A percentile compares a stretch with the other conserved stretches of the same genome.
phyloP scores from a whole-genome alignment of 2,888 invertebrate genomes.

The Bembecia ichneumoniformis region DNA sequence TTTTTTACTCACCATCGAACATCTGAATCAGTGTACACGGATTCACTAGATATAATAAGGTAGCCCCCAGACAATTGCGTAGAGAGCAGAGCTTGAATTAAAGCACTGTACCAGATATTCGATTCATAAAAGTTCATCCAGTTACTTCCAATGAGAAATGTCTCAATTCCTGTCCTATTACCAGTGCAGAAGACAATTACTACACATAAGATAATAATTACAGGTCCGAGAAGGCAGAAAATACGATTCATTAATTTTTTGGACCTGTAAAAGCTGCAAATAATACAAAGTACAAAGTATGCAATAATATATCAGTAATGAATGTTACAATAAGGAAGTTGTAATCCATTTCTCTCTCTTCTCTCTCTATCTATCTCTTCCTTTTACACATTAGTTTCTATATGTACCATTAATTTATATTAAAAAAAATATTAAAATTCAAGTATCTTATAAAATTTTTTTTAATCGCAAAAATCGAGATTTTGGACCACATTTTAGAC shows the following conservation, averaged over 20 bases:
- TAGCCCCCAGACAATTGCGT: slow-evolving; percentile 50
- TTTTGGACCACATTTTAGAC: too few relatives aligned
- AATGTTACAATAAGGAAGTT: too few relatives aligned
- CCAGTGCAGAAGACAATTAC: slow-evolving; percentile 27
- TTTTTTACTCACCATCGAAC: slow-evolving; percentile 42
- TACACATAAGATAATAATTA: slow-evolving; percentile 25
- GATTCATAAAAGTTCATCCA: slow-evolving; percentile 36
- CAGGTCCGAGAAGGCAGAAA: slow-evolving; percentile 35
- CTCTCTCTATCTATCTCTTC: too few relatives aligned
- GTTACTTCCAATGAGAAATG: slow-evolving; percentile 19
- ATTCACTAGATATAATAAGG: slow-evolving; percentile 43
- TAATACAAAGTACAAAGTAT: too few relatives aligned
- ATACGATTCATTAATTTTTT: slow-evolving; percentile 49
- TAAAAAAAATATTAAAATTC: too few relatives aligned
- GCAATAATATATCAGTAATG: too few relatives aligned
- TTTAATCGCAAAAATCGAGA: too few relatives aligned
- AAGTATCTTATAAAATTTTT: too few relatives aligned
- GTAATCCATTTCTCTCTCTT: too few relatives aligned
- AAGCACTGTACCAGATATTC: slow-evolving; percentile 40
- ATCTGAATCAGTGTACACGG: slow-evolving; percentile 40
- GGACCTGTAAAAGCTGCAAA: slow-evolving; percentile 46
- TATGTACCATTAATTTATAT: too few relatives aligned
- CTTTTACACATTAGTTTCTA: too few relatives aligned
- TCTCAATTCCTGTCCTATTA: slow-evolving; percentile 15
- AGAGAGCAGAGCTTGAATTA: slow-evolving; percentile 44